Conservation (phyloP, 2,797 vertebrate genomes). For the Lutjanus argentimaculatus region DNA sequence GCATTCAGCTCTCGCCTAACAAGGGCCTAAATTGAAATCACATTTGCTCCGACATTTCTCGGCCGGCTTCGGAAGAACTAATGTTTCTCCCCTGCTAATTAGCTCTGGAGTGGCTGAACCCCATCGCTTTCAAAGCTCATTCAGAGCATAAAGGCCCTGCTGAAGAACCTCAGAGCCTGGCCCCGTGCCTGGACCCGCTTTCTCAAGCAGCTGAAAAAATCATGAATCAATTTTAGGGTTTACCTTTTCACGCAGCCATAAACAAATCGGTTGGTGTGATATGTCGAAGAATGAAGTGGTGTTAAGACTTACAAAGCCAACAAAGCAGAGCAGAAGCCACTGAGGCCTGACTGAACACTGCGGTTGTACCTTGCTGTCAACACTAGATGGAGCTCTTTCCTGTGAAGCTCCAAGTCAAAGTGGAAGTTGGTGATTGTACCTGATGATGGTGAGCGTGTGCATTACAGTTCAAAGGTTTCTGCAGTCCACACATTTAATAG, state of each 20-base stretch:
- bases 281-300: conserved; percentile 11
- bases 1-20: conserved; percentile 37
- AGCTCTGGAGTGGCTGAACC: conserved; percentile 40
- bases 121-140: conserved; percentile 27
- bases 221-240: conserved; percentile 27
- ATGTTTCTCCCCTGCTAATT: conserved; percentile 62
- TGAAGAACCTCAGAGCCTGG: conserved; percentile 29
- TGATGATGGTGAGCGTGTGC: not conserved
- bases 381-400: conserved; percentile 76
- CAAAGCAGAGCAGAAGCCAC: not conserved
- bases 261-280: conserved; percentile 25
- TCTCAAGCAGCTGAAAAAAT: conserved; percentile 23
- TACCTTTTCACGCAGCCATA: conserved; percentile 33
- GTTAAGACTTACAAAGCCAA: not conserved
- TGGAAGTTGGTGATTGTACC: not conserved
- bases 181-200: conserved; percentile 28
- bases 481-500: not conserved
- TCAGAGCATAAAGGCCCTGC: conserved; percentile 39
- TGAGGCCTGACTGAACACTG: not conserved
- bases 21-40: conserved; percentile 64
- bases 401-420: conserved; percentile 1
- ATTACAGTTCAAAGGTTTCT: not conserved
- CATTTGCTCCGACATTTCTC: conserved; percentile 50
- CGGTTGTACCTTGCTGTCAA: conserved; percentile 10
- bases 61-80: conserved; percentile 25